These are phyloP conservation scores for Dicrurus megarhynchus DNA, from an alignment of 2,113 vertebrate genomes.

Conservation along the genomic window DNA sequence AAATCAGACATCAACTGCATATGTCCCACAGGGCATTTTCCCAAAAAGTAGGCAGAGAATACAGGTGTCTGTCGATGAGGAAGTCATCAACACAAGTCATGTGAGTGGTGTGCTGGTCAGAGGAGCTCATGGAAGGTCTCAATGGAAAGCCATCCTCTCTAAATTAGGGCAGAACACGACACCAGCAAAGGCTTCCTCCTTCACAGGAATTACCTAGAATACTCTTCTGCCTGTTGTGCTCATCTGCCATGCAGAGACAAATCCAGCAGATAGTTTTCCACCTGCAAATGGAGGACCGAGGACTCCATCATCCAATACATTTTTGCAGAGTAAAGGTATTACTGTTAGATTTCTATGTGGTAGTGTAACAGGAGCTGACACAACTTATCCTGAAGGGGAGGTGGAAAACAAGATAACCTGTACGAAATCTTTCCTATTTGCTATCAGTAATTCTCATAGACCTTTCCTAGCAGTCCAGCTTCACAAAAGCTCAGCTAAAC, in stretches of 20 bases:
- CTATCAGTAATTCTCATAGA: neutral
- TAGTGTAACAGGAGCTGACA: neutral
- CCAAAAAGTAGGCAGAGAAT: neutral
- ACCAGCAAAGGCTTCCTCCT: neutral
- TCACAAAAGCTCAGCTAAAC: neutral
- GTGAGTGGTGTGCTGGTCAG: neutral
- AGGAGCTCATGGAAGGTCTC: neutral
- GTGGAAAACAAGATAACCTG: neutral
- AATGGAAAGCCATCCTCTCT: neutral
- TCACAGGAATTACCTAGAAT: neutral
- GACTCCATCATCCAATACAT: neutral
- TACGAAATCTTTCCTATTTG: neutral
- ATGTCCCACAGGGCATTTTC: neutral
- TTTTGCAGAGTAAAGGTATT: neutral
- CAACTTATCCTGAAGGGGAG: neutral
- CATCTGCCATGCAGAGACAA: neutral
- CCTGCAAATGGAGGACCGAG: neutral
- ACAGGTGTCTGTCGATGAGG: neutral
- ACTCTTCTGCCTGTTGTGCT: neutral
- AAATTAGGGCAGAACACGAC: neutral
- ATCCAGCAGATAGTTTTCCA: neutral
- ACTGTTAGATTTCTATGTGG: neutral
- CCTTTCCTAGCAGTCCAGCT: neutral
- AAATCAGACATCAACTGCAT: neutral
- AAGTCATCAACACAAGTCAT: neutral